A percentile compares a stretch with the other conserved stretches of the same genome.
phyloP scores from a whole-genome alignment of 2,888 invertebrate genomes.

The Drosophila recens region DNA sequence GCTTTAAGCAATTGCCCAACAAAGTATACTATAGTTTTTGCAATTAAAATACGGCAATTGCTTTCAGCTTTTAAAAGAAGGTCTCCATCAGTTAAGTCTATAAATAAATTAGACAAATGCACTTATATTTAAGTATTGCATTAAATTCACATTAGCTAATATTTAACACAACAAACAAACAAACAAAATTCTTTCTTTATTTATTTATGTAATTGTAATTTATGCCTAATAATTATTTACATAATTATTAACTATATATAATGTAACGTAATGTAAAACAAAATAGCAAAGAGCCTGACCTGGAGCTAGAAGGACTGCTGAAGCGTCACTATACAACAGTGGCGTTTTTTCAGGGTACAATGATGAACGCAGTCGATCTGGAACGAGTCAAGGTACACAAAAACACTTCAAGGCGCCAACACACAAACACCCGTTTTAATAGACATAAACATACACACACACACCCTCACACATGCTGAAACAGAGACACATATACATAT shows the following conservation, averaged over 20 bases:
- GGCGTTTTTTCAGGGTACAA: constrained; percentile 99
- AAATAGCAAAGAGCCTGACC: constrained; percentile 99
- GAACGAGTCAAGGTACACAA: constrained; percentile 98
- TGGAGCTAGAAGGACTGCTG: constrained; percentile 99
- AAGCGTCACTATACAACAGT: constrained; percentile 99
- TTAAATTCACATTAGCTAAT: constrained; percentile 48
- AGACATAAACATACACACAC: constrained; percentile 6
- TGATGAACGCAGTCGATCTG: constrained; percentile 99
- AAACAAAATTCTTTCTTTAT: constrained; percentile 10
- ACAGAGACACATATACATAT: constrained; percentile 22
- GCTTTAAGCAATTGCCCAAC: constrained; percentile 36
- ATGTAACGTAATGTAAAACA: constrained; percentile 67
- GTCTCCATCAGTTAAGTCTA: constrained; percentile 40
- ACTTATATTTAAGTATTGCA: constrained; percentile 65
- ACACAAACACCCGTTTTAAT: constrained; percentile 27
- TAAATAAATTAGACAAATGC: constrained; percentile 61
- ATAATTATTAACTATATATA: constrained; percentile 36
- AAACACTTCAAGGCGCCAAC: constrained; percentile 54
- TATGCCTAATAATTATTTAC: constrained; percentile 29
- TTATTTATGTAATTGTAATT: constrained; percentile 24
- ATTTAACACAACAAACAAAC: constrained; percentile 21
- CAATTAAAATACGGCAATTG: constrained; percentile 7
- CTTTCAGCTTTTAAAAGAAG: constrained; percentile 29
- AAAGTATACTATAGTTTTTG: constrained; percentile 20
- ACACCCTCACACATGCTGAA: constrained; percentile 16